Conservation (phyloP, 2,113 vertebrate species). For the Carollia perspicillata region DNA sequence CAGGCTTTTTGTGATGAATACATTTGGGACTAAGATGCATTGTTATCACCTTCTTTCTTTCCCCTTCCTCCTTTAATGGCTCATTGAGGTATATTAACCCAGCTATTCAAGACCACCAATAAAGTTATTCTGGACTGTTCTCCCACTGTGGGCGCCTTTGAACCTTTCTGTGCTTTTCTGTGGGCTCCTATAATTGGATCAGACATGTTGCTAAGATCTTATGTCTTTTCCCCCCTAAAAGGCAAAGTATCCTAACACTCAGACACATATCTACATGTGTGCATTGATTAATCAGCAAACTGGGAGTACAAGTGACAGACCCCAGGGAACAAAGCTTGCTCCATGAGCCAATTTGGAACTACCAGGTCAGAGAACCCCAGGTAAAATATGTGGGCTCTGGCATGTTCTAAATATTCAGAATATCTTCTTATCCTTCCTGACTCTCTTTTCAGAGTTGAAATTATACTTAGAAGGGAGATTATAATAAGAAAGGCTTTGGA, state of each 20-base stretch:
- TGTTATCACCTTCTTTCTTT: constrained; percentile 39
- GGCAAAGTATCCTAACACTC: not conserved
- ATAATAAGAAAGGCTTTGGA: not conserved
- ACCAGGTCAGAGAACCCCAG: not conserved
- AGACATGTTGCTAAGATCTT: constrained; percentile 7
- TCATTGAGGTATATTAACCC: constrained; percentile 46
- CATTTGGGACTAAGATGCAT: constrained; percentile 46
- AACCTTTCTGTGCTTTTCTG: constrained; percentile 25
- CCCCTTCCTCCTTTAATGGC: constrained; percentile 55
- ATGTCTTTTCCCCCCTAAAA: not conserved
- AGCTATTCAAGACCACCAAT: constrained; percentile 51
- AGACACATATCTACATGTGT: not conserved
- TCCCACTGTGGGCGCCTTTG: not conserved
- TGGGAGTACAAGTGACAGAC: not conserved
- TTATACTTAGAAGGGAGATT: not conserved
- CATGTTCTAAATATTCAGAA: not conserved
- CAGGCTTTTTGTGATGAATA: constrained; percentile 27
- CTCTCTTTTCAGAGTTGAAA: constrained; percentile 11
- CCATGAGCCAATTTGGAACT: not conserved
- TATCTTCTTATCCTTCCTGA: not conserved
- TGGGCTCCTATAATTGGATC: constrained; percentile 51
- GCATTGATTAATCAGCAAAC: not conserved
- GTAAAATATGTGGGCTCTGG: not conserved
- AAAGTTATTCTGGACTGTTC: constrained; percentile 41
- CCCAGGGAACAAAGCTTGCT: not conserved